phyloP scores from a whole-genome alignment of 2,797 vertebrate species.

The Eulemur rubriventer region DNA sequence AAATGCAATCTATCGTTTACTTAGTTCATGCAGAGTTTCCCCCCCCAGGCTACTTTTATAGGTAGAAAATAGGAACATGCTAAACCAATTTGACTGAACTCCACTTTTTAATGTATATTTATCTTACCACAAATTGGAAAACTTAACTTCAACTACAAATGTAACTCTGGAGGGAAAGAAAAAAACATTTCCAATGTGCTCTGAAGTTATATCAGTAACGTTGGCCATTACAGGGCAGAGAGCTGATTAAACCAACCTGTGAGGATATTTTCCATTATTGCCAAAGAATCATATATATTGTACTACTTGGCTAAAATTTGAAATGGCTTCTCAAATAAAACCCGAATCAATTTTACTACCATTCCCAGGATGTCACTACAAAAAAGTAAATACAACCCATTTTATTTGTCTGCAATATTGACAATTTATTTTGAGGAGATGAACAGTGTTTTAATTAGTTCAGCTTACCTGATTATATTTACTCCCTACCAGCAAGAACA shows the following conservation, averaged over 20 bases:
- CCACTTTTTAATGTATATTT: slow-evolving; percentile 49
- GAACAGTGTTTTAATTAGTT: slow-evolving; percentile 30
- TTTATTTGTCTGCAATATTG: not conserved
- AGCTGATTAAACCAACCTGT: not conserved
- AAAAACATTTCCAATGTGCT: not conserved
- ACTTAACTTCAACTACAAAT: slow-evolving; percentile 41
- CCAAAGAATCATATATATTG: not conserved
- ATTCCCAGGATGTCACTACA: not conserved
- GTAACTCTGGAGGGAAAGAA: not conserved
- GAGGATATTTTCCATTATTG: not conserved
- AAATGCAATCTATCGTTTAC: slow-evolving; percentile 15
- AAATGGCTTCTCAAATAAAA: slow-evolving; percentile 16
- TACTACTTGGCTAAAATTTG: not conserved
- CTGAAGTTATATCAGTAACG: not conserved
- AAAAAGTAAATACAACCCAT: not conserved
- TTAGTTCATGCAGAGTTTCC: not conserved
- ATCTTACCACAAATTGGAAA: slow-evolving; percentile 59
- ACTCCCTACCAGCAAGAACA: not conserved
- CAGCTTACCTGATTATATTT: not conserved
- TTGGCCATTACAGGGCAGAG: not conserved
- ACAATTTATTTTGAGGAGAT: not conserved
- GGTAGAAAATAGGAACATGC: slow-evolving; percentile 20
- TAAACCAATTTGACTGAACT: slow-evolving; percentile 46
- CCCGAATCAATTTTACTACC: not conserved
- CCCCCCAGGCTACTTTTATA: not conserved